Percentiles rank a stretch among this genome's conserved stretches.
Conservation (phyloP, 2,113 vertebrate species). For the Hyaena hyaena region DNA sequence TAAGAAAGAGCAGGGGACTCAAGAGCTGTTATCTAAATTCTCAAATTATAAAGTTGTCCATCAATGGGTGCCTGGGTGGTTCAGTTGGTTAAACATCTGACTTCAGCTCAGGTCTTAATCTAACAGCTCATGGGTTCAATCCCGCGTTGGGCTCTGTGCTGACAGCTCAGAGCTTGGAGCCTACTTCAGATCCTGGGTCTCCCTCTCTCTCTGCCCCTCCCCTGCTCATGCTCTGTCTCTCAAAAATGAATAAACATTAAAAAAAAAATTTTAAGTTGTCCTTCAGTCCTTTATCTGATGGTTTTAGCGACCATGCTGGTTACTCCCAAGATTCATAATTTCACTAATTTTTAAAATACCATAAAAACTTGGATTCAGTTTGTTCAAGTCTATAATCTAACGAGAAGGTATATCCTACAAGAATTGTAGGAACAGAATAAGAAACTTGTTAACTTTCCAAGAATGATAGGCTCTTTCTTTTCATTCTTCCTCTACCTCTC, state of each 20-base stretch:
- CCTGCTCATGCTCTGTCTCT: neutral
- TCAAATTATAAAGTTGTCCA: slow-evolving; percentile 33
- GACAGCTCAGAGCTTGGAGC: neutral
- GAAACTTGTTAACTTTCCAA: slow-evolving; percentile 1
- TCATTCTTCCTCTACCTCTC: neutral
- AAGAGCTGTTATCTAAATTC: neutral
- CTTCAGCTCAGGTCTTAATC: neutral
- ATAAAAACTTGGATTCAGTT: slow-evolving; percentile 18
- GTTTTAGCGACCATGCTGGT: neutral
- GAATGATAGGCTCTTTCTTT: neutral
- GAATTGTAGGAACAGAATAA: neutral
- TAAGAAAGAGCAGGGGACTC: neutral
- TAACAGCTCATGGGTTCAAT: neutral
- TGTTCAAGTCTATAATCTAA: slow-evolving; percentile 41
- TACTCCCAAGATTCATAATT: neutral
- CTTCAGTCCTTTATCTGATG: neutral
- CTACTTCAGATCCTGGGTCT: neutral
- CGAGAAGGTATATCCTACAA: neutral
- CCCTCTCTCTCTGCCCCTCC: neutral
- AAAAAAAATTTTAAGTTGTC: neutral
- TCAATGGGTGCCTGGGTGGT: neutral
- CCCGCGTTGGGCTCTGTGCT: neutral
- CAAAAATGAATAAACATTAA: neutral
- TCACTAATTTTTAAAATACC: slow-evolving; percentile 16
- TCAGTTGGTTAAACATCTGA: neutral